Evolutionary conservation across 2,113 vertebrate species (phyloP).

Genomic region (Lagenorhynchus albirostris): DNA sequence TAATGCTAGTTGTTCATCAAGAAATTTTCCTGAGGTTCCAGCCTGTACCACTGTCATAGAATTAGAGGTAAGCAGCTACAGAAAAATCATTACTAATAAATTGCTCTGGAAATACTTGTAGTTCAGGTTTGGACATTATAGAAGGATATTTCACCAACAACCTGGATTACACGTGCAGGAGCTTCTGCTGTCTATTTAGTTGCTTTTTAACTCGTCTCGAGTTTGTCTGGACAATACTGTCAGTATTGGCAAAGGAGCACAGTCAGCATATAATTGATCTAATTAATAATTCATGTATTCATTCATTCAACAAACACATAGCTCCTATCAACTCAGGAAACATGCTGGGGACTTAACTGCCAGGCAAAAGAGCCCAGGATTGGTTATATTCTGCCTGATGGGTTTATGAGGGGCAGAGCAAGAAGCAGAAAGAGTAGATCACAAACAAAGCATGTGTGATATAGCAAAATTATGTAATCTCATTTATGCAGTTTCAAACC

Average conservation of each 20-base stretch:
- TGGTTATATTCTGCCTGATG: neutral
- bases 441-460: neutral
- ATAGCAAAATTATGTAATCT: neutral
- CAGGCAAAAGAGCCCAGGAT: neutral
- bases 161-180: neutral
- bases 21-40: neutral
- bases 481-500: neutral
- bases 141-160: neutral
- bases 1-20: neutral
- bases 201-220: neutral
- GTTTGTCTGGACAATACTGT: neutral
- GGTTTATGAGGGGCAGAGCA: neutral
- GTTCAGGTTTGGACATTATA: neutral
- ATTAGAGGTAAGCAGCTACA: neutral
- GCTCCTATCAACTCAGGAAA: neutral
- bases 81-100: neutral
- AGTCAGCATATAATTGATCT: neutral
- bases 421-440: neutral
- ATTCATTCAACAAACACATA: slow-evolving; percentile 15
- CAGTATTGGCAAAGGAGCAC: neutral
- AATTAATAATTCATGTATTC: slow-evolving; percentile 17
- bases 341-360: neutral
- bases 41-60: neutral
- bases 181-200: neutral
- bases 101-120: neutral